Evolutionary conservation across 2,113 vertebrate species (phyloP), one percentile per base, ranked within the genome.

Genomic region (Clarias macrocephalus): DNA sequence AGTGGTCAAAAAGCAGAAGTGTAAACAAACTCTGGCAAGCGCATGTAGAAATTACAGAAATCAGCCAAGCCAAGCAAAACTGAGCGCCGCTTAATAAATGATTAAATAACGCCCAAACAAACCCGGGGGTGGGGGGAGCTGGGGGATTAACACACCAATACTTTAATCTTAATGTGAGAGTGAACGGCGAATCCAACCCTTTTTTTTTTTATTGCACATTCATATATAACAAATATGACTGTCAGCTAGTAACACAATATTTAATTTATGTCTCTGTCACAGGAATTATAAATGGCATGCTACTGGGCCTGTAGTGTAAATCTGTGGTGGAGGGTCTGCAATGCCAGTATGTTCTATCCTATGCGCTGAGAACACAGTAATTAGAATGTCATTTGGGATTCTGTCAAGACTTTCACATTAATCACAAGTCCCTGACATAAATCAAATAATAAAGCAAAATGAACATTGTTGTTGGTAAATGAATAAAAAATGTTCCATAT

Each of bases 221-320:
- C 30, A 70, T 33, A 70, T 33, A 70, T 33, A 70, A 70, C 28
- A 70, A 70, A 70, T 33, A 33, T 33, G 28, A 70, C 66, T 33
- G 73, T 76, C 25, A 1, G 8, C 48, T 54, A 30, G 13, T 57
- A 79, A 79, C 15, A 3, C n/a, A 2, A 59, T 80, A 80, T 80
- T 80, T 80, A 60, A 62, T 60, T 19, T 11, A 59, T 60, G 57
- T 30, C 28, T 80, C 19, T 59, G 79, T 60, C 13, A 62, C 28
- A 80, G 79, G 30, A 80, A 33, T 62, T 62, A 81, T 81, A 62
- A 81, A 81, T 42, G 16, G 19, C 5, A 81, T 42, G 79, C 56
- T 33, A 80, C 54, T 33, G 77, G 56, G 30, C 57, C 62, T 81
- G 79, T 62, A 62, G 59, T 62, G 9, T 6, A 37, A 30, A 37